phyloP scores from a whole-genome alignment of 2,797 vertebrate species.

The Hyperoplus immaculatus region DNA sequence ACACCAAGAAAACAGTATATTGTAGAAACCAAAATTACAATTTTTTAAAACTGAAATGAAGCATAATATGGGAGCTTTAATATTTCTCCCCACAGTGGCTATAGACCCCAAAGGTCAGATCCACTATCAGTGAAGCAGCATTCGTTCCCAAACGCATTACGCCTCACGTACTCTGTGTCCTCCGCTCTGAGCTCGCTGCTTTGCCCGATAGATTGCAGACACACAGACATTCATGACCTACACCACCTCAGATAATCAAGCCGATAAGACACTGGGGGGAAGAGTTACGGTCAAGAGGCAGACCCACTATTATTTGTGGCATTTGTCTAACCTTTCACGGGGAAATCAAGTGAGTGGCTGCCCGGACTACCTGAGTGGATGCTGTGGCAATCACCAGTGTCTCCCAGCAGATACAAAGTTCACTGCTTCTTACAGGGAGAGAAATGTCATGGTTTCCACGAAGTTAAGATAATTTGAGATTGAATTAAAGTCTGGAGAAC shows the following conservation, averaged over 20 bases:
- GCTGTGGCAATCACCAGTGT: conserved; percentile 43
- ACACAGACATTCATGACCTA: conserved; percentile 48
- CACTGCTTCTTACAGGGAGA: background rate
- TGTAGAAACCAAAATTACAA: no score
- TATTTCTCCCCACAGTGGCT: conserved; percentile 33
- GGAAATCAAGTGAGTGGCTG: conserved; percentile 50
- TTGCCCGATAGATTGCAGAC: conserved; percentile 23
- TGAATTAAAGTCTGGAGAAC: background rate
- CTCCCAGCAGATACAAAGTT: conserved; percentile 28
- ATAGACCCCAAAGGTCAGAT: conserved; percentile 24
- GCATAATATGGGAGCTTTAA: background rate
- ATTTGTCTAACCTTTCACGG: conserved; percentile 77
- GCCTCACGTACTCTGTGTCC: conserved; percentile 20
- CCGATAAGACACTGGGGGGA: conserved; percentile 13
- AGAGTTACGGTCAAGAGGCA: conserved; percentile 50
- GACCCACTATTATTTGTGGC: conserved; percentile 70
- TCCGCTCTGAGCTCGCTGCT: conserved; percentile 21
- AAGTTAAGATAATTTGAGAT: background rate
- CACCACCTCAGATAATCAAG: conserved; percentile 57
- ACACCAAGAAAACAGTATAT: no score
- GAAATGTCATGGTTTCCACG: background rate
- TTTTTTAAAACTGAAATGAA: no score
- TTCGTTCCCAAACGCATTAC: conserved; percentile 12
- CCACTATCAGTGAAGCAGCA: conserved; percentile 20
- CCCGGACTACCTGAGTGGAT: conserved; percentile 37